These are phyloP conservation scores for Psix sp. DNA, from an alignment of 1,140 invertebrate species.

Conservation along the genomic window DNA sequence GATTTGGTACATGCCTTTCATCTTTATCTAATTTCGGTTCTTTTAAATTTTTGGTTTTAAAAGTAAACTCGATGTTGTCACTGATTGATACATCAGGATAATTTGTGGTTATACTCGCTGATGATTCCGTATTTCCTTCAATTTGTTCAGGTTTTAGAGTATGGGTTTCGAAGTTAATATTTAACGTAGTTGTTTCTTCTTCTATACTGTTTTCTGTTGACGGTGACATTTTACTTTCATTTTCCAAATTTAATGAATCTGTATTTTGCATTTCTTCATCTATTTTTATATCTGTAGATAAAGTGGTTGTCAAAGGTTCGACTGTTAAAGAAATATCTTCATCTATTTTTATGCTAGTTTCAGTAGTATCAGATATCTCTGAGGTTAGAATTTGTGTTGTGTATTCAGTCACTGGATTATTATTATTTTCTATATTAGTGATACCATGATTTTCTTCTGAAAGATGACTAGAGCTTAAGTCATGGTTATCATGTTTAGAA, in stretches of 20 bases:
- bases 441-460: too few relatives aligned
- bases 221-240: constrained; percentile 33
- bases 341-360: background rate
- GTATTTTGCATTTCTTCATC: too few relatives aligned
- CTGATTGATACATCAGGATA: constrained; percentile 42
- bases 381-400: background rate
- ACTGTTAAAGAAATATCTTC: constrained; percentile 21
- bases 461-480: too few relatives aligned
- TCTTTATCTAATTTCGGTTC: constrained; percentile 72
- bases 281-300: constrained; percentile 36
- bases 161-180: constrained; percentile 31
- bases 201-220: background rate
- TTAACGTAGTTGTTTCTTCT: constrained; percentile 1
- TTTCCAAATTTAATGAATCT: too few relatives aligned
- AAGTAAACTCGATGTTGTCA: constrained; percentile 46
- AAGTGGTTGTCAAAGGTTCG: constrained; percentile 27
- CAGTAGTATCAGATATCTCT: background rate
- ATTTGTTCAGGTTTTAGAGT: constrained; percentile 68
- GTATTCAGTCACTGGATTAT: background rate
- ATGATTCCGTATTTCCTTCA: constrained; percentile 65
- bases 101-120: constrained; percentile 46
- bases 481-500: too few relatives aligned
- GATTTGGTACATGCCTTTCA: constrained; percentile 71
- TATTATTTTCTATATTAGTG: too few relatives aligned
- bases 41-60: constrained; percentile 70